A percentile compares a stretch with the other conserved stretches of the same genome.
These are phyloP conservation scores for Rugalucina vietnamica DNA, from an alignment of 2,888 invertebrate genomes.

Conservation along the genomic window DNA sequence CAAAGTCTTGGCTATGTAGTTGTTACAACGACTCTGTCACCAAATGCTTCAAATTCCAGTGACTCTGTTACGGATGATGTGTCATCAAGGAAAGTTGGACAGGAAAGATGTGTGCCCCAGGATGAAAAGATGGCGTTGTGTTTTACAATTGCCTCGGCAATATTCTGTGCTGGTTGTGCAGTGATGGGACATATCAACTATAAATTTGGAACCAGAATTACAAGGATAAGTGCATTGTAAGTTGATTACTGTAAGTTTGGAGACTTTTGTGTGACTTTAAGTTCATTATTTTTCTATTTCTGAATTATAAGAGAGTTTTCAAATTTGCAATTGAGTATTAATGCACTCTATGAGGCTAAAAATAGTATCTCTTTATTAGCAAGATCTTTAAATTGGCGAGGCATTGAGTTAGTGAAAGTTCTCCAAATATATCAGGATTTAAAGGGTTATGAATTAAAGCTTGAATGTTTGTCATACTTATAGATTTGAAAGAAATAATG, in stretches of 20 bases:
- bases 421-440: too few species aligned
- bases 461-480: too few species aligned
- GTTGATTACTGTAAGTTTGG: constrained; percentile 40
- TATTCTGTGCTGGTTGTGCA: constrained; percentile 74
- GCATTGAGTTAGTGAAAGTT: too few species aligned
- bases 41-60: background rate
- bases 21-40: background rate
- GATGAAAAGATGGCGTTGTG: constrained; percentile 68
- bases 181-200: constrained; percentile 73
- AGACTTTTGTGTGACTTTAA: too few species aligned
- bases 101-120: constrained; percentile 38
- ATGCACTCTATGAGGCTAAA: too few species aligned
- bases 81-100: background rate
- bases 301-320: background rate
- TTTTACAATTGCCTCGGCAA: constrained; percentile 70
- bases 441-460: too few species aligned
- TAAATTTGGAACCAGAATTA: constrained; percentile 73
- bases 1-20: constrained; percentile 4
- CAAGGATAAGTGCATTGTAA: constrained; percentile 71
- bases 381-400: too few species aligned
- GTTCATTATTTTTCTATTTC: too few species aligned
- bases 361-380: too few species aligned
- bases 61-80: background rate
- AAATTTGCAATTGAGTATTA: too few species aligned
- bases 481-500: too few species aligned